These are phyloP conservation scores for Microplitis manilae DNA, from an alignment of 2,888 invertebrate species.

Conservation along the genomic window DNA sequence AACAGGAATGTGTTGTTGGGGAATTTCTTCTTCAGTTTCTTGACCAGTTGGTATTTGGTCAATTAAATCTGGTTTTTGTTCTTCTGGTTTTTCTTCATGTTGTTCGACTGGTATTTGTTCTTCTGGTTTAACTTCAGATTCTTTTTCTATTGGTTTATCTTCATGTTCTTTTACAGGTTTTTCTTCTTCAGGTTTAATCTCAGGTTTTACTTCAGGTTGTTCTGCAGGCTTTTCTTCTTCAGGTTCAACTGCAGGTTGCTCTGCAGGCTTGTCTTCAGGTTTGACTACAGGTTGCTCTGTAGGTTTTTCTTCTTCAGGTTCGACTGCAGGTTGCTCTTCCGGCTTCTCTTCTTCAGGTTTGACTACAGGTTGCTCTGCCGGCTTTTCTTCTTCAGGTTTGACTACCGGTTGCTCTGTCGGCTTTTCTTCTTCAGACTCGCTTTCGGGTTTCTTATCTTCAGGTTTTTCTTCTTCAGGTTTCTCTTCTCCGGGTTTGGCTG, in stretches of 20 bases:
- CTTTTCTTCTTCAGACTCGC: conserved; percentile 39
- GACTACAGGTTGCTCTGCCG: neutral
- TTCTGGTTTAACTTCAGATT: neutral
- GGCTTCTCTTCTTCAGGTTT: neutral
- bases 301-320: conserved; percentile 21
- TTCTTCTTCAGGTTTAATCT: neutral
- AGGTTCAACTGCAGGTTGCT: neutral
- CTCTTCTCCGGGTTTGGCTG: neutral
- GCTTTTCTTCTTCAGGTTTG: neutral
- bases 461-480: conserved; percentile 24
- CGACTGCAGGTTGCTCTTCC: neutral
- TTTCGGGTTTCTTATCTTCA: conserved; percentile 16
- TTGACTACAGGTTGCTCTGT: neutral
- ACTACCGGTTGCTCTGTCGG: conserved; percentile 59
- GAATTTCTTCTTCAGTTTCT: conserved; percentile 17
- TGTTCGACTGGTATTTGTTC: neutral
- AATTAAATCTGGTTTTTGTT: neutral
- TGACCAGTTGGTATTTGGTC: conserved; percentile 10
- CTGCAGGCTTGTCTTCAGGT: neutral
- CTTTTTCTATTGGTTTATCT: conserved; percentile 19
- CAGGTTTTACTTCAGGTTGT: neutral
- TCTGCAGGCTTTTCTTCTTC: conserved; percentile 26
- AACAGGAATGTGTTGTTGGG: conserved; percentile 27
- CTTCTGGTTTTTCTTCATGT: neutral
- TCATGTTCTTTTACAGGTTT: neutral